Evolutionary conservation across 2,797 vertebrate species (phyloP).

Genomic region (Myotis pilosus): DNA sequence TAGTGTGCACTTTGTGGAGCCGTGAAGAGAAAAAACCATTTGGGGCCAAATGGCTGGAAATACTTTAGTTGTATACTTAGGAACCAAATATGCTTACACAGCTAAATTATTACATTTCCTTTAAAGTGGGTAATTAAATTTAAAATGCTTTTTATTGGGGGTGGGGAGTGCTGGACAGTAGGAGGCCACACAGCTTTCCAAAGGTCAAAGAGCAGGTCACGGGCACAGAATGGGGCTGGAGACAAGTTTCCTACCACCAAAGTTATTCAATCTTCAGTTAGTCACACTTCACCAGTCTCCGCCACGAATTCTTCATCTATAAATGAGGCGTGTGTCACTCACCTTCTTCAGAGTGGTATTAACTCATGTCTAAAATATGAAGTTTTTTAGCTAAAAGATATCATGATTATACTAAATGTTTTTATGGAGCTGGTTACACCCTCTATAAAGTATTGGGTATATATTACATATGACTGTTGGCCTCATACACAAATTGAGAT

Average conservation of each 20-base stretch:
- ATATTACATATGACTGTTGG: neutral
- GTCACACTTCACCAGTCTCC: neutral
- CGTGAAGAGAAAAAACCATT: neutral
- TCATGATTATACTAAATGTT: neutral
- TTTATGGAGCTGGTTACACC: conserved; percentile 9
- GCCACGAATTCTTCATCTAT: neutral
- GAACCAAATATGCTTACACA: conserved; percentile 51
- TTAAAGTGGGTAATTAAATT: conserved; percentile 27
- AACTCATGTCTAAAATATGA: conserved; percentile 23
- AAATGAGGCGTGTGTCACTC: neutral
- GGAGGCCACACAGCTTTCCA: neutral
- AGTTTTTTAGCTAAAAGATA: conserved; percentile 56
- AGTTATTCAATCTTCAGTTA: neutral
- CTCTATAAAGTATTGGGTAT: conserved; percentile 1
- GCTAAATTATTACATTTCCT: conserved; percentile 42
- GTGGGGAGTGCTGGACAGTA: neutral
- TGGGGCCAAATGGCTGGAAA: conserved; percentile 60
- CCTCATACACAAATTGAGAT: neutral
- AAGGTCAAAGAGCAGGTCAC: conserved; percentile 21
- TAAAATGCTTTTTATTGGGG: neutral
- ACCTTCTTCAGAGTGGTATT: neutral
- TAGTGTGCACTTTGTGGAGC: conserved; percentile 52
- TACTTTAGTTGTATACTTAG: conserved; percentile 39
- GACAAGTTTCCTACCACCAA: neutral
- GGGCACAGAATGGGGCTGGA: neutral